phyloP scores from a whole-genome alignment of 2,113 vertebrate species.

The Perccottus glenii region DNA sequence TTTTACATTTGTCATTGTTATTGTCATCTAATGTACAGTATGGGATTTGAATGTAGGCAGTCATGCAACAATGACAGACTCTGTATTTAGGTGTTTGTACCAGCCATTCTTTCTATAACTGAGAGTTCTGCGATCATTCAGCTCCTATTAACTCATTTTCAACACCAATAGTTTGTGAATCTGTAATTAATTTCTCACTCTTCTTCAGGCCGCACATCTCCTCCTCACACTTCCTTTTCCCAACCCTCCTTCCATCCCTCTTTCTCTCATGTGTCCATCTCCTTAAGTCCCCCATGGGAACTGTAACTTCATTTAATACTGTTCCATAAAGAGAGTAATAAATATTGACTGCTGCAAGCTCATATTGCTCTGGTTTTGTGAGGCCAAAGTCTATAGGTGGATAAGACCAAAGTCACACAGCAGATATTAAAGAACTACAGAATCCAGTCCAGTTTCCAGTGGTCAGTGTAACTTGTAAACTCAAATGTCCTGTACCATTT shows the following conservation, averaged over 20 bases:
- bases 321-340: conserved; percentile 77
- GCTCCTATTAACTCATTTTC: too few species aligned
- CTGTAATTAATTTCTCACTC: too few species aligned
- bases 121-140: too few species aligned
- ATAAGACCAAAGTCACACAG: conserved; percentile 62
- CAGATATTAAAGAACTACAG: conserved; percentile 47
- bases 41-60: too few species aligned
- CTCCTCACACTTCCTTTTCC: conserved; percentile 38
- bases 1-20: too few species aligned
- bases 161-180: neutral
- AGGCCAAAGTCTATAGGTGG: conserved; percentile 50
- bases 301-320: conserved; percentile 77
- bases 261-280: conserved; percentile 34
- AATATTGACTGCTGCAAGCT: conserved; percentile 77
- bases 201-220: too few species aligned
- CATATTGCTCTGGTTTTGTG: conserved; percentile 67
- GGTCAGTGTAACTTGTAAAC: conserved; percentile 31
- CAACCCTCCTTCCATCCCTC: conserved; percentile 34
- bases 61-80: too few species aligned
- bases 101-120: too few species aligned
- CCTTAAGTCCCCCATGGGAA: conserved; percentile 55
- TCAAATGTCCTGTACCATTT: neutral
- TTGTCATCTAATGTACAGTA: too few species aligned
- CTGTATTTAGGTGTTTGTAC: too few species aligned
- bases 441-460: conserved; percentile 17